These are phyloP conservation scores for Sebastes iracundus DNA, from an alignment of 2,797 vertebrate genomes.

Conservation along the genomic window DNA sequence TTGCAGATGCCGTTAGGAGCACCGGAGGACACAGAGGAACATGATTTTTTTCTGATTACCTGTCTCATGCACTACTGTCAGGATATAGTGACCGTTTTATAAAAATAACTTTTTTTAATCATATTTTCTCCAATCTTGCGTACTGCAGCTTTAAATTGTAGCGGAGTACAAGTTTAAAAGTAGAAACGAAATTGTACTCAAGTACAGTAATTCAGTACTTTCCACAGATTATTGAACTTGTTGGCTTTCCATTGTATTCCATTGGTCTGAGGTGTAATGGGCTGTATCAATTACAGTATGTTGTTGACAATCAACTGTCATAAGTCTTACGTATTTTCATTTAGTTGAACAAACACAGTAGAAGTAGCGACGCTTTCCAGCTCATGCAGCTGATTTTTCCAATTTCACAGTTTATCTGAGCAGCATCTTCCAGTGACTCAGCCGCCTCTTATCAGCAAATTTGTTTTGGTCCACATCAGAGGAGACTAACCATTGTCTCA, in stretches of 20 bases:
- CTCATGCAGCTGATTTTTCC: constrained; percentile 19
- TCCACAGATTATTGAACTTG: not conserved
- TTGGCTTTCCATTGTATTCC: not conserved
- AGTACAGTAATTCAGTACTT: not conserved
- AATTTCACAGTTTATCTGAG: constrained; percentile 32
- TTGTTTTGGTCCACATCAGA: constrained; percentile 23
- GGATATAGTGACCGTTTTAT: too few species aligned
- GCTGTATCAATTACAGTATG: not conserved
- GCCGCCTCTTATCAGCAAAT: constrained; percentile 26
- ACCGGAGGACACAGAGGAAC: too few species aligned
- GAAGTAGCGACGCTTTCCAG: not conserved
- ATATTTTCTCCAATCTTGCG: too few species aligned
- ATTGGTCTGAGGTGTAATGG: not conserved
- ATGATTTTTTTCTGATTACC: too few species aligned
- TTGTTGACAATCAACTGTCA: not conserved
- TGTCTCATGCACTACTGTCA: too few species aligned
- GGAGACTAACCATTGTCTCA: not conserved
- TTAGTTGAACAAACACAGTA: not conserved
- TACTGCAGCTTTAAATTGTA: not conserved
- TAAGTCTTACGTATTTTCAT: not conserved
- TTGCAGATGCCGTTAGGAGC: too few species aligned
- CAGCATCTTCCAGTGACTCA: constrained; percentile 12
- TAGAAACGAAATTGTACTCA: too few species aligned
- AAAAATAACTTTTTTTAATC: too few species aligned
- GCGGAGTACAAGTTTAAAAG: not conserved